These are phyloP conservation scores for Procambarus virginalis DNA, from an alignment of 1,140 invertebrate genomes.

Conservation along the genomic window DNA sequence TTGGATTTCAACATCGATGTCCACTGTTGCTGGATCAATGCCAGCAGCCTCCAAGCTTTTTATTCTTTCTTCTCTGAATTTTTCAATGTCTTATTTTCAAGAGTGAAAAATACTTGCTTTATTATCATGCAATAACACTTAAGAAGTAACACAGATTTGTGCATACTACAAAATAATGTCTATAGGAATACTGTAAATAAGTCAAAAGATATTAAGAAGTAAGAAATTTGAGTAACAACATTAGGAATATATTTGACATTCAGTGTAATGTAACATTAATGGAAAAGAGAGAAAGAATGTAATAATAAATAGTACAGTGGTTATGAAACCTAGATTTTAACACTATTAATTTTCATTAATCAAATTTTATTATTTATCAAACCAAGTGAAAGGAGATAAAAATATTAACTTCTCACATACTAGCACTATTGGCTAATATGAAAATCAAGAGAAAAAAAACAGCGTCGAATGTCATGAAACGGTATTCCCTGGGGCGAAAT, in stretches of 20 bases:
- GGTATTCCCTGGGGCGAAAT: too few species aligned
- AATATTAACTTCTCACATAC: too few species aligned
- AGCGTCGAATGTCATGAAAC: too few species aligned
- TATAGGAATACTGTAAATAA: not conserved
- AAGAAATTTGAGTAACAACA: not conserved
- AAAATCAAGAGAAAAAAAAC: too few species aligned
- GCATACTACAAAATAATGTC: not conserved
- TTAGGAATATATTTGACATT: not conserved
- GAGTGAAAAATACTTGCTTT: conserved; percentile 4
- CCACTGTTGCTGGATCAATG: conserved; percentile 51
- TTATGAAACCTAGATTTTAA: not conserved
- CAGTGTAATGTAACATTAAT: not conserved
- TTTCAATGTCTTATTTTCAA: conserved; percentile 53
- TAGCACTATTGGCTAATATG: too few species aligned
- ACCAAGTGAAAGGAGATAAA: too few species aligned
- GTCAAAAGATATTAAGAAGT: not conserved
- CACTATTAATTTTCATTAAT: too few species aligned
- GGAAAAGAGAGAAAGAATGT: not conserved
- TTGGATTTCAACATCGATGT: conserved; percentile 48
- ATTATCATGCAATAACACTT: not conserved
- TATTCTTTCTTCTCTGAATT: conserved; percentile 43
- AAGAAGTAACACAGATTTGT: not conserved
- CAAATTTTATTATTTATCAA: too few species aligned
- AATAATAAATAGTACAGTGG: not conserved
- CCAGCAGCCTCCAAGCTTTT: conserved; percentile 42